These are phyloP conservation scores for Otis tarda DNA, from an alignment of 2,113 vertebrate genomes.

Conservation along the genomic window DNA sequence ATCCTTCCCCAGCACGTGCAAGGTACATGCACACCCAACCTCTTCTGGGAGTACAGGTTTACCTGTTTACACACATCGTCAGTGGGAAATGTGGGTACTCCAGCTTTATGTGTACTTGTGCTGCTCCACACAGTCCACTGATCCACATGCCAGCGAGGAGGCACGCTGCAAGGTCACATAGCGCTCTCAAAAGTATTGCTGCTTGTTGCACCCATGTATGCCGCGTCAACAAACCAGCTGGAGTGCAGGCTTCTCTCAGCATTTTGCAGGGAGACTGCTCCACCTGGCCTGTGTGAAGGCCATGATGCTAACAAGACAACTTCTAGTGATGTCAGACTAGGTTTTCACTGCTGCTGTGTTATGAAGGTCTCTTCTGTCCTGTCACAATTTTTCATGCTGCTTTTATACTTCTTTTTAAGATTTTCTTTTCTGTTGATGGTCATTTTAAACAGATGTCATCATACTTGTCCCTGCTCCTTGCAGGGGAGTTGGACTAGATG, in stretches of 20 bases:
- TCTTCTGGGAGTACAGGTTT: background rate
- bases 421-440: background rate
- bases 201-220: fast-evolving
- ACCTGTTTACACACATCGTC: background rate
- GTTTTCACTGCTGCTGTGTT: background rate
- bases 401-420: background rate
- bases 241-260: background rate
- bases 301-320: background rate
- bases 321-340: background rate
- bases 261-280: background rate
- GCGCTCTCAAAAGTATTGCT: fast-evolving
- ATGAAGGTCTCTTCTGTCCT: background rate
- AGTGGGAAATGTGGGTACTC: background rate
- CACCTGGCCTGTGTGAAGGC: background rate
- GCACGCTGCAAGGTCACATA: background rate
- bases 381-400: background rate
- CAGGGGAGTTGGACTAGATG: too few species aligned
- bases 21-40: background rate
- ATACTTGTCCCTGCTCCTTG: too few species aligned
- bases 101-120: background rate
- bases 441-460: background rate
- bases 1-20: background rate
- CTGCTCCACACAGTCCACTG: background rate
- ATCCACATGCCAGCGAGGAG: background rate
- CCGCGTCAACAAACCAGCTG: fast-evolving